Evolutionary conservation across 2,888 invertebrate genomes (phyloP).

Genomic region (Germaria angustata): DNA sequence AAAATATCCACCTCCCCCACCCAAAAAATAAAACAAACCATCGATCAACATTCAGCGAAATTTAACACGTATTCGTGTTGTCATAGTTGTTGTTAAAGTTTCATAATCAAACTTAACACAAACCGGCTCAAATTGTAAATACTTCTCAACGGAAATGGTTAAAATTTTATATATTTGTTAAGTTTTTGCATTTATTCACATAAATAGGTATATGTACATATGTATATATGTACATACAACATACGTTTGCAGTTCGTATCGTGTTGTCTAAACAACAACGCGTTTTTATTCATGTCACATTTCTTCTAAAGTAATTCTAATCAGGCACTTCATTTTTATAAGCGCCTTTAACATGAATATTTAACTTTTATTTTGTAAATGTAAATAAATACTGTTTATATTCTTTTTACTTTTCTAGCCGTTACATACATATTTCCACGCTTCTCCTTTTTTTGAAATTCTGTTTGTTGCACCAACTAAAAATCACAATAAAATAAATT

Average conservation of each 20-base stretch:
- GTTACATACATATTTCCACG: constrained; percentile 50
- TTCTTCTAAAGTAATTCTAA: constrained; percentile 13
- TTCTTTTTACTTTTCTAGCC: constrained; percentile 4
- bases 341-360: not conserved
- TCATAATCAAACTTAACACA: constrained; percentile 2
- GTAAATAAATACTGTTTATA: no score
- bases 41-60: not conserved
- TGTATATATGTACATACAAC: no score
- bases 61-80: constrained; percentile 15
- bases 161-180: constrained; percentile 32
- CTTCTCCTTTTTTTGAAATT: constrained; percentile 42
- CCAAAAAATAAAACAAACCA: no score
- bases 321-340: constrained; percentile 1
- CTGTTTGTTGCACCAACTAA: constrained; percentile 16
- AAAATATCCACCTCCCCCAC: constrained; percentile 15
- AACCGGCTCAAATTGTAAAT: not conserved
- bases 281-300: constrained; percentile 27
- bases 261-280: no score
- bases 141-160: constrained; percentile 43
- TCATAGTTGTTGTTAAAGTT: constrained; percentile 14
- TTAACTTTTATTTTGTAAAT: not conserved
- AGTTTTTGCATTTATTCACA: no score
- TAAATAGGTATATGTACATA: no score
- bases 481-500: constrained; percentile 16
- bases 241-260: no score